A percentile compares a stretch with the other conserved stretches of the same genome.
Conservation (phyloP, 2,888 invertebrate species). For the Smittia aterrima region DNA sequence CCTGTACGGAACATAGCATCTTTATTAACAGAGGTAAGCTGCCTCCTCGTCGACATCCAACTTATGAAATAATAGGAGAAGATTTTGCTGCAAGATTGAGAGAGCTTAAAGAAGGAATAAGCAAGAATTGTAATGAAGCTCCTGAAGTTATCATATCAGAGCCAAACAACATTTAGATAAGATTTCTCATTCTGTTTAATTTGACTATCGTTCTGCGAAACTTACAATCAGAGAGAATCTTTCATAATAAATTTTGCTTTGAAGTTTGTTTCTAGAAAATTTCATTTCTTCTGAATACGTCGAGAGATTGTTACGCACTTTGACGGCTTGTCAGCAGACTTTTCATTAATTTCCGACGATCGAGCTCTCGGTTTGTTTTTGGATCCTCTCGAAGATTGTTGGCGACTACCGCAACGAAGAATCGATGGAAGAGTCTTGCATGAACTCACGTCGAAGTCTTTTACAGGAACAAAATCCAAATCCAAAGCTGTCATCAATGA, state of each 20-base stretch:
- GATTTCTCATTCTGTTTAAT: neutral
- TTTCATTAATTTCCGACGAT: neutral
- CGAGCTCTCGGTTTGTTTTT: neutral
- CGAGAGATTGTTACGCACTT: neutral
- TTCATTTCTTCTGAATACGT: neutral
- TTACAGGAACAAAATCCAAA: neutral
- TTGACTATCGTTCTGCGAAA: neutral
- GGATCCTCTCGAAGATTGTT: neutral
- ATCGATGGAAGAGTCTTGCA: neutral
- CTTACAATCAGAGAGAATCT: neutral
- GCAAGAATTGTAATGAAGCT: neutral
- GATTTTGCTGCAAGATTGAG: neutral
- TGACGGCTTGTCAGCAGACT: neutral
- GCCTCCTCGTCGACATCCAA: neutral
- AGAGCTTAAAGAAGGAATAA: neutral
- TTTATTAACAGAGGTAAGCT: neutral
- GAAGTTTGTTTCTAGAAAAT: no score
- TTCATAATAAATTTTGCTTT: neutral
- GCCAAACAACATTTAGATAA: no score
- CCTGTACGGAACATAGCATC: neutral
- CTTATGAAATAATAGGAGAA: neutral
- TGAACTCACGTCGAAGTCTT: neutral
- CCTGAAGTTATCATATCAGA: neutral
- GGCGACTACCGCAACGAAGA: neutral
- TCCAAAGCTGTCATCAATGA: neutral